Conservation (phyloP, 1,140 invertebrate species). For the Potamilus streckersoni region DNA sequence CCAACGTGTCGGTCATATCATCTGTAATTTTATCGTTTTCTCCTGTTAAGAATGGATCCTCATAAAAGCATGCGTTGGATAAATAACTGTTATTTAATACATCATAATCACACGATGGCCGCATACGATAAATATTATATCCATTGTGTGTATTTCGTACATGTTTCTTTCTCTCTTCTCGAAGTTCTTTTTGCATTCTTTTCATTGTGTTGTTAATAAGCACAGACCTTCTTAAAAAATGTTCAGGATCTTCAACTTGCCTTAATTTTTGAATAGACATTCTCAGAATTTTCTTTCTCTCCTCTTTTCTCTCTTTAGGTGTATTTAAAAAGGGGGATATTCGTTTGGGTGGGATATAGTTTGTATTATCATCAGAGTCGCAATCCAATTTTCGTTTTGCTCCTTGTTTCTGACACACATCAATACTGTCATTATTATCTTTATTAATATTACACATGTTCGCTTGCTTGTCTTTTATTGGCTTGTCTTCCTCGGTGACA, state of each 20-base stretch:
- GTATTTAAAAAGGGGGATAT: conserved; percentile 52
- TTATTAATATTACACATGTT: no score
- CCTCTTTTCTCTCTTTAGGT: conserved; percentile 75
- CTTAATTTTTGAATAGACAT: conserved; percentile 87
- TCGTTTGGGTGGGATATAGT: conserved; percentile 11
- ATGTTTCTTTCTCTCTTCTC: conserved; percentile 79
- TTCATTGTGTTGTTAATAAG: conserved; percentile 92
- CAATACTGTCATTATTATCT: no score
- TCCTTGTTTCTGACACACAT: no score
- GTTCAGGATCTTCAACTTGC: conserved; percentile 89
- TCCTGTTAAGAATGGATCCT: conserved; percentile 25
- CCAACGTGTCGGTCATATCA: conserved; percentile 32
- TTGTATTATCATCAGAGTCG: no score
- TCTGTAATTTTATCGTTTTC: conserved; percentile 38
- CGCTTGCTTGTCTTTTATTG: no score
- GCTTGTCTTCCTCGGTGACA: no score
- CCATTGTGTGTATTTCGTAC: not conserved
- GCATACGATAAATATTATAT: conserved; percentile 7
- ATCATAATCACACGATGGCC: conserved; percentile 26
- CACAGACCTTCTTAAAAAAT: conserved; percentile 84
- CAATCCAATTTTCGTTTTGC: no score
- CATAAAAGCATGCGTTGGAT: conserved; percentile 29
- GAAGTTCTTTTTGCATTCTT: conserved; percentile 83
- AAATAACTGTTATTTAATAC: conserved; percentile 45
- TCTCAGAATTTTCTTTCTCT: conserved; percentile 79